Conservation (phyloP, 2,888 invertebrate species). For the Stegana nigrithorax region DNA sequence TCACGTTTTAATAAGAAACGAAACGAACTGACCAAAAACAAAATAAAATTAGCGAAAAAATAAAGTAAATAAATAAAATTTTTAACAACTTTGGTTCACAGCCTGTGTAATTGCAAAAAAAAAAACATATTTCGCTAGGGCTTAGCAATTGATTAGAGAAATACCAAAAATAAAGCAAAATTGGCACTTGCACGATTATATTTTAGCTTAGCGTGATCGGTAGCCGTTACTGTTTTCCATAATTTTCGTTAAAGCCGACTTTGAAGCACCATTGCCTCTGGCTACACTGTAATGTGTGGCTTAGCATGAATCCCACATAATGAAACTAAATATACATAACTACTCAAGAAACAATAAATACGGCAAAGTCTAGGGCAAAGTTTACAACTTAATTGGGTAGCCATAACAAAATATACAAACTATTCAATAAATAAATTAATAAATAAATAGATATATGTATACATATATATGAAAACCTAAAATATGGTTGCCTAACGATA, state of each 20-base stretch:
- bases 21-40: slow-evolving; percentile 13
- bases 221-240: too few species aligned
- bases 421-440: slow-evolving; percentile 43
- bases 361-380: slow-evolving; percentile 53
- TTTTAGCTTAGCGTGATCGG: too few species aligned
- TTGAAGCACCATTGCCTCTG: not conserved
- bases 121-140: not conserved
- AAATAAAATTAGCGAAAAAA: not conserved
- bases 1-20: not conserved
- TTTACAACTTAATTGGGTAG: slow-evolving; percentile 55
- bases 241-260: too few species aligned
- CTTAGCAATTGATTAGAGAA: too few species aligned
- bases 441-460: slow-evolving; percentile 36
- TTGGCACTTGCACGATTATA: too few species aligned
- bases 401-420: slow-evolving; percentile 38
- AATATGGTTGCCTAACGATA: slow-evolving; percentile 7
- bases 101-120: not conserved
- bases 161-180: too few species aligned
- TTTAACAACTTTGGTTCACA: not conserved
- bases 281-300: slow-evolving; percentile 4
- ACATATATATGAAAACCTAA: slow-evolving; percentile 22
- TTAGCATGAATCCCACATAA: too few species aligned
- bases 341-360: slow-evolving; percentile 34
- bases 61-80: not conserved
- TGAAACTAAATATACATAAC: too few species aligned